A percentile compares a stretch with the other conserved stretches of the same genome.
phyloP scores from a whole-genome alignment of 2,888 invertebrate genomes.

The Melinaea menophilus region DNA sequence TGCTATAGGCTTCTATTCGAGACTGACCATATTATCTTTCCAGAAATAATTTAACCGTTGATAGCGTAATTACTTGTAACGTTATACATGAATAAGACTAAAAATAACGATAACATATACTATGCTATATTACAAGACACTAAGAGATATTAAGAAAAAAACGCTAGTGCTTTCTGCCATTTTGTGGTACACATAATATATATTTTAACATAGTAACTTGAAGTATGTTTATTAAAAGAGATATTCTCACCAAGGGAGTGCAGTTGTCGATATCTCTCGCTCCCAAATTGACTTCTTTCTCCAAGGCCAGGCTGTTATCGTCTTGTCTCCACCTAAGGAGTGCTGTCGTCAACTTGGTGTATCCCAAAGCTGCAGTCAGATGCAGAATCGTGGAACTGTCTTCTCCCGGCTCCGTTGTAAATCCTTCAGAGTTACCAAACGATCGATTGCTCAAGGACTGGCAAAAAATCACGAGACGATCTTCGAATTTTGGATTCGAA shows the following conservation, averaged over 20 bases:
- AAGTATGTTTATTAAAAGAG: not conserved
- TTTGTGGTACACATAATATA: too few relatives aligned
- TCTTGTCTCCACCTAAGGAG: slow-evolving; percentile 93
- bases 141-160: too few relatives aligned
- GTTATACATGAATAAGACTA: too few relatives aligned
- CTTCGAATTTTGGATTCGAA: slow-evolving; percentile 87
- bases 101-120: too few relatives aligned
- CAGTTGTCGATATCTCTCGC: slow-evolving; percentile 93
- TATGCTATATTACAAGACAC: too few relatives aligned
- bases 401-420: slow-evolving; percentile 67
- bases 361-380: slow-evolving; percentile 93
- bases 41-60: too few relatives aligned
- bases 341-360: slow-evolving; percentile 88
- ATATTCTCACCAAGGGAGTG: slow-evolving; percentile 87
- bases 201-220: too few relatives aligned
- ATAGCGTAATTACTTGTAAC: too few relatives aligned
- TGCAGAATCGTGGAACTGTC: slow-evolving; percentile 87
- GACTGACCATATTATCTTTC: too few relatives aligned
- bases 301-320: slow-evolving; percentile 90
- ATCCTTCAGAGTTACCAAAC: slow-evolving; percentile 75
- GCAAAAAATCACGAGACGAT: slow-evolving; percentile 90
- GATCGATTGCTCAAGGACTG: slow-evolving; percentile 82
- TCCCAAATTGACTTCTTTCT: slow-evolving; percentile 94
- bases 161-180: too few relatives aligned
- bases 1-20: too few relatives aligned